Percentiles rank a stretch among this genome's conserved stretches.
phyloP scores from a whole-genome alignment of 2,113 vertebrate species.

The Neolamprologus brichardi region DNA sequence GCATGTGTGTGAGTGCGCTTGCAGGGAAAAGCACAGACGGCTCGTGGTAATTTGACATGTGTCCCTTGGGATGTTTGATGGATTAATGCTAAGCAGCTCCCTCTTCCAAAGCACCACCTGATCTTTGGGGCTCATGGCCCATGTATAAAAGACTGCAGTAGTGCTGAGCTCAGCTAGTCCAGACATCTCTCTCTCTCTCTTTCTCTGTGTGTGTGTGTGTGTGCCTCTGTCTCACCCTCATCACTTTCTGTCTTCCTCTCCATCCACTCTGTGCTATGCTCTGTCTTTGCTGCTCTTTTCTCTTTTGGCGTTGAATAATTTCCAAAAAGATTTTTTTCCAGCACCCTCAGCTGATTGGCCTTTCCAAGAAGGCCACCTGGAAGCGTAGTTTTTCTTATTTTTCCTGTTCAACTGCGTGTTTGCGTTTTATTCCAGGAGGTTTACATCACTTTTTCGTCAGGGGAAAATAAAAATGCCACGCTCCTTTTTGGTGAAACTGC shows the following conservation, averaged over 20 bases:
- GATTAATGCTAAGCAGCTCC: constrained; percentile 67
- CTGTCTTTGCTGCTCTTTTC: background rate
- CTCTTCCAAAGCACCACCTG: constrained; percentile 62
- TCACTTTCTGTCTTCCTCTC: background rate
- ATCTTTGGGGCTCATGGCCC: constrained; percentile 57
- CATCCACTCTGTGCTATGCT: constrained; percentile 11
- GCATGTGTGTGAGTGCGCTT: background rate
- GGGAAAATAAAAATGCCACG: constrained; percentile 50
- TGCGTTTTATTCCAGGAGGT: constrained; percentile 16
- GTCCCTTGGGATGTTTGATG: constrained; percentile 68
- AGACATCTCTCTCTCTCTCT: constrained; percentile 2
- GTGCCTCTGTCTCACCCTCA: background rate
- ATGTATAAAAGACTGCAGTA: constrained; percentile 60
- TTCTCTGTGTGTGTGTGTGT: background rate
- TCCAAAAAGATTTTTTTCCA: background rate
- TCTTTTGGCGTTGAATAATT: background rate
- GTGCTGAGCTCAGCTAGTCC: constrained; percentile 65
- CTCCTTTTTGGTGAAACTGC: constrained; percentile 65
- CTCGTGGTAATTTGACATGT: constrained; percentile 65
- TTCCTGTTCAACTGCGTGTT: background rate
- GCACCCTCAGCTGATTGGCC: background rate
- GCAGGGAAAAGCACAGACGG: constrained; percentile 50
- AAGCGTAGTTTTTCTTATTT: background rate
- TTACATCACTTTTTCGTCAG: background rate
- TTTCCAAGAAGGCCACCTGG: background rate